phyloP scores from a whole-genome alignment of 2,888 invertebrate genomes.

The Drosophila falleni region DNA sequence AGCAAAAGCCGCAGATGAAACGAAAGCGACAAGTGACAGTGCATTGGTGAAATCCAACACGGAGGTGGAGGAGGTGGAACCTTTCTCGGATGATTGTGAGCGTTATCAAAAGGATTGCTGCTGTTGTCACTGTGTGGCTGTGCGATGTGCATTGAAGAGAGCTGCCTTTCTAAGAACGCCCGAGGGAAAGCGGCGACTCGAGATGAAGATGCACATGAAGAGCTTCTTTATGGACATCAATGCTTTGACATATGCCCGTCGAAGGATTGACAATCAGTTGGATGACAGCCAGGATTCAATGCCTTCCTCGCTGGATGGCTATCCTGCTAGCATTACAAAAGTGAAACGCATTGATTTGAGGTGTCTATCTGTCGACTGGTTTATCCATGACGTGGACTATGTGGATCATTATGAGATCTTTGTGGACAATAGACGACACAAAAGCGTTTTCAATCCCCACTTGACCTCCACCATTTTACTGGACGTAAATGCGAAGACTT shows the following conservation, averaged over 20 bases:
- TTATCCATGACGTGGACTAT: conserved; percentile 51
- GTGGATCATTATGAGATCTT: conserved; percentile 59
- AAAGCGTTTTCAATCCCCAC: conserved; percentile 49
- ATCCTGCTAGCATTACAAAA: conserved; percentile 46
- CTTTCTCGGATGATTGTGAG: conserved; percentile 46
- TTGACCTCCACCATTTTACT: conserved; percentile 42
- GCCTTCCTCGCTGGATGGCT: conserved; percentile 43
- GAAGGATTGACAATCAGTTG: conserved; percentile 30
- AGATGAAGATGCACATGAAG: conserved; percentile 57
- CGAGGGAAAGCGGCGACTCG: conserved; percentile 41
- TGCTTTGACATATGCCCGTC: conserved; percentile 45
- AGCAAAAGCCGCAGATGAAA: neutral
- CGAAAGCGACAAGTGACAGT: neutral
- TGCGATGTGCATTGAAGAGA: conserved; percentile 41
- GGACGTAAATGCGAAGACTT: conserved; percentile 46
- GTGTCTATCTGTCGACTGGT: conserved; percentile 58
- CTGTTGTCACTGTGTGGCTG: conserved; percentile 63
- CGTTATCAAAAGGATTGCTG: conserved; percentile 44
- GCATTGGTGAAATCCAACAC: neutral
- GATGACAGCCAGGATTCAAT: conserved; percentile 24
- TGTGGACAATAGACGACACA: conserved; percentile 42
- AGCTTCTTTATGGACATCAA: conserved; percentile 66
- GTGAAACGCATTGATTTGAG: conserved; percentile 39
- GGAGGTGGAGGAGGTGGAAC: conserved; percentile 24
- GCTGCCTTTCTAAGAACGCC: conserved; percentile 44